phyloP scores from a whole-genome alignment of 2,113 vertebrate genomes.

The Ammodytes dubius region DNA sequence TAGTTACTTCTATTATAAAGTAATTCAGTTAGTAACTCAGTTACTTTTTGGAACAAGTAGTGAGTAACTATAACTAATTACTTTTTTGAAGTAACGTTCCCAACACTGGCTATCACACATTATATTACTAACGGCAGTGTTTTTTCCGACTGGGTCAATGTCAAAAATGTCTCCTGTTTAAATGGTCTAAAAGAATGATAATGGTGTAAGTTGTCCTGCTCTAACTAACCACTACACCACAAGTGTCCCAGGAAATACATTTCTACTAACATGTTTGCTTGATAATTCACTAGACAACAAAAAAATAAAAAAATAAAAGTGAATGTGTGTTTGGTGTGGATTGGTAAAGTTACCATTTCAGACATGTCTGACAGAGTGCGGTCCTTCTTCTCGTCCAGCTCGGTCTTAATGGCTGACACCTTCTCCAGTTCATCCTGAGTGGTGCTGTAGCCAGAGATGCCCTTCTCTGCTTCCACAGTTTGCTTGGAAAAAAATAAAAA shows the following conservation, averaged over 20 bases:
- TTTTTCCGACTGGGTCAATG: neutral
- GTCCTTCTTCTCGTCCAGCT: slow-evolving; percentile 95
- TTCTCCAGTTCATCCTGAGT: slow-evolving; percentile 96
- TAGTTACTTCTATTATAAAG: too few relatives aligned
- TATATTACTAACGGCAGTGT: neutral
- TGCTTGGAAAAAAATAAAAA: slow-evolving; percentile 84
- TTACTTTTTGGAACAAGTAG: too few relatives aligned
- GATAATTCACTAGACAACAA: too few relatives aligned
- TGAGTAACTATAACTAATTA: too few relatives aligned
- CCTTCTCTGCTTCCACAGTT: slow-evolving; percentile 92
- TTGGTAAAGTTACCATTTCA: slow-evolving; percentile 89
- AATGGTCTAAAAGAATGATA: neutral
- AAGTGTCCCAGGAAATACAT: too few relatives aligned
- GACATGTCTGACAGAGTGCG: slow-evolving; percentile 94
- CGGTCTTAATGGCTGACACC: slow-evolving; percentile 95
- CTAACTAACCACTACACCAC: neutral
- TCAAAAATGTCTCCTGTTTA: too few relatives aligned
- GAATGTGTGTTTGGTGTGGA: neutral
- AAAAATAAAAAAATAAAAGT: neutral
- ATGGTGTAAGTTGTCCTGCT: neutral
- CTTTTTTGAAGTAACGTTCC: too few relatives aligned
- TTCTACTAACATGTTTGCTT: too few relatives aligned
- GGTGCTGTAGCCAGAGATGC: slow-evolving; percentile 93
- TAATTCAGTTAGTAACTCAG: too few relatives aligned
- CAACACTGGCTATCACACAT: neutral